These are phyloP conservation scores for Phalanger gymnotis DNA, from an alignment of 2,797 vertebrate species.

Conservation along the genomic window DNA sequence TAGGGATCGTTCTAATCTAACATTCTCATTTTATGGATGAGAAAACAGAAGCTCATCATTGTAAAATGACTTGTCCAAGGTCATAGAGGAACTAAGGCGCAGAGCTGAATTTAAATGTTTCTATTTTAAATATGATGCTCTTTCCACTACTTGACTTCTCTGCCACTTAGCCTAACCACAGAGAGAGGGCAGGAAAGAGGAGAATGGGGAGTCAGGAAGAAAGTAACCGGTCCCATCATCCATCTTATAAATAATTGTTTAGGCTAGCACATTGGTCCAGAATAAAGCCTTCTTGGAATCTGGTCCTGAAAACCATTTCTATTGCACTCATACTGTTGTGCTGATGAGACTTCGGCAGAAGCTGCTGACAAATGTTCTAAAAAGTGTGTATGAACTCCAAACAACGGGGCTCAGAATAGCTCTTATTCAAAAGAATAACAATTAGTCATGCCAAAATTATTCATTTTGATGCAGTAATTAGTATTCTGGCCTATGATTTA, in stretches of 20 bases:
- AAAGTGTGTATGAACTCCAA: slow-evolving; percentile 6
- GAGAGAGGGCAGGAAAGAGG: background rate
- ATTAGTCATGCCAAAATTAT: background rate
- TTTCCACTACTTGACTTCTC: background rate
- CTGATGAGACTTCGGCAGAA: slow-evolving; percentile 6
- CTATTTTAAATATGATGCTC: background rate
- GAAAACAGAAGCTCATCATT: background rate
- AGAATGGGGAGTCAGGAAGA: background rate
- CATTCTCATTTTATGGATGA: background rate
- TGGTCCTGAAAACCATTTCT: background rate
- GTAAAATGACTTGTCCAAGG: background rate
- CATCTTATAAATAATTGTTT: background rate
- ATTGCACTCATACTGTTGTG: background rate
- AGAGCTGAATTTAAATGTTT: background rate
- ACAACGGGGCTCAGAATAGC: background rate
- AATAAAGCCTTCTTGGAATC: background rate
- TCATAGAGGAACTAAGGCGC: background rate
- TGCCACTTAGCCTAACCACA: background rate
- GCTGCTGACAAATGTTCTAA: background rate
- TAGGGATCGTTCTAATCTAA: background rate
- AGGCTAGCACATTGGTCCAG: background rate
- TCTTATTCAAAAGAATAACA: background rate
- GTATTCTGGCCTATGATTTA: background rate
- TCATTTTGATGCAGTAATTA: background rate
- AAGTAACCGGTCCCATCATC: background rate